Conservation (phyloP, 2,888 invertebrate genomes). For the Papilio protenor region DNA sequence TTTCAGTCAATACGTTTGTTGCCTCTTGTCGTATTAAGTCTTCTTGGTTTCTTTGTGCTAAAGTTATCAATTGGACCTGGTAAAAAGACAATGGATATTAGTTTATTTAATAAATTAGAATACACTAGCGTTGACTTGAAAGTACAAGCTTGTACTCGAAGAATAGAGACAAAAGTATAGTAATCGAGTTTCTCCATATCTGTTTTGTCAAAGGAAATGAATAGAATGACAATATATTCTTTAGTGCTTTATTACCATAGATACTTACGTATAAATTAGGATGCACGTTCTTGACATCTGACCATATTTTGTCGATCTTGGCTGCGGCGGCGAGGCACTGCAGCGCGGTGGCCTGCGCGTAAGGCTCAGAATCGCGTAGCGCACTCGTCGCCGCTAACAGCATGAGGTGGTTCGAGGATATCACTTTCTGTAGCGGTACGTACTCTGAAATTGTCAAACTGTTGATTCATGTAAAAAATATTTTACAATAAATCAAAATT, state of each 20-base stretch:
- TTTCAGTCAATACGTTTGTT: constrained; percentile 85
- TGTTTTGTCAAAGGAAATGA: too few species aligned
- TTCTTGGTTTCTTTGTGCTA: constrained; percentile 88
- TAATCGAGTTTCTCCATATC: too few species aligned
- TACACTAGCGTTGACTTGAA: background rate
- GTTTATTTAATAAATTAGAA: background rate
- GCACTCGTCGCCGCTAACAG: constrained; percentile 87
- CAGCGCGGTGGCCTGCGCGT: constrained; percentile 90
- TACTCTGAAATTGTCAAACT: constrained; percentile 84
- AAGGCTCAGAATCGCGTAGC: constrained; percentile 88
- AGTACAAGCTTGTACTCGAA: too few species aligned
- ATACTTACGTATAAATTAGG: constrained; percentile 85
- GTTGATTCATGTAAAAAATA: background rate
- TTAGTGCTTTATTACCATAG: constrained; percentile 44
- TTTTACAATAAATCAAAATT: background rate
- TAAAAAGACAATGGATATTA: constrained; percentile 45
- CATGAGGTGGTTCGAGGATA: constrained; percentile 86
- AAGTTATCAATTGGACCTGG: constrained; percentile 82
- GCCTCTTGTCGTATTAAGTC: constrained; percentile 91
- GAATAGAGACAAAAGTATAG: too few species aligned
- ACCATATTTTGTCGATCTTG: constrained; percentile 87
- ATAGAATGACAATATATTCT: too few species aligned
- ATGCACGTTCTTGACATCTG: constrained; percentile 78
- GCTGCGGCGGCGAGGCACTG: constrained; percentile 89
- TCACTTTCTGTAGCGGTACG: constrained; percentile 89